Evolutionary conservation across 2,797 vertebrate species (phyloP).

Genomic region (Tokudaia tokunoshimensis): DNA sequence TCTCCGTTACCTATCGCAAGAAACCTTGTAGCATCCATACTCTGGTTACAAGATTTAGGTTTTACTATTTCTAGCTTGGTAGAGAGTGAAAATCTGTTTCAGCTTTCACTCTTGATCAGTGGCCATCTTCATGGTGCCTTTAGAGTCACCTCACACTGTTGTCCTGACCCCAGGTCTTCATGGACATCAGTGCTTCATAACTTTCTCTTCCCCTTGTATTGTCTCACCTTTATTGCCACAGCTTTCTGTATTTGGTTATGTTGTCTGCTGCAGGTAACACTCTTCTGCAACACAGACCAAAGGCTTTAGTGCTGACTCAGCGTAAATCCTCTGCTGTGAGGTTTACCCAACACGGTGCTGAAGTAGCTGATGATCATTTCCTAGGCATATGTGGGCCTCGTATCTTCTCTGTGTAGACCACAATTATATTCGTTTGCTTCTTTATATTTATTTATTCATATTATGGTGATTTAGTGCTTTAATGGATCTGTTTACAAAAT

Average conservation of each 20-base stretch:
- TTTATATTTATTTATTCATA: not conserved
- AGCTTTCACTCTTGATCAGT: not conserved
- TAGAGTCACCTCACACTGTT: not conserved
- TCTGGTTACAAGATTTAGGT: constrained; percentile 70
- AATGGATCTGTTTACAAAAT: not conserved
- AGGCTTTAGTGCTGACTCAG: not conserved
- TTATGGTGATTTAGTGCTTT: constrained; percentile 22
- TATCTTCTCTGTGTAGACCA: constrained; percentile 17
- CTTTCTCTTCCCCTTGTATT: not conserved
- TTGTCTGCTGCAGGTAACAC: not conserved
- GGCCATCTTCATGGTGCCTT: not conserved
- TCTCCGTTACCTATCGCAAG: constrained; percentile 69
- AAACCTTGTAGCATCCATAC: constrained; percentile 35
- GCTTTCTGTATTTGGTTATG: not conserved
- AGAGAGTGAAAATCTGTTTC: constrained; percentile 1
- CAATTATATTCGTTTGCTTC: not conserved
- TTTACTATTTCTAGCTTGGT: constrained; percentile 38
- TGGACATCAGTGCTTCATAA: not conserved
- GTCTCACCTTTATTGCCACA: not conserved
- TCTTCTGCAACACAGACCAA: not conserved
- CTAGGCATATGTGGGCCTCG: not conserved
- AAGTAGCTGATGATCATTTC: constrained; percentile 23
- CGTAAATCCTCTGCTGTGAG: not conserved
- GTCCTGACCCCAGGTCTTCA: not conserved
- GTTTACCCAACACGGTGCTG: constrained; percentile 12